A percentile compares a stretch with the other conserved stretches of the same genome.
Conservation (phyloP, 2,888 invertebrate genomes). For the Lottia gigantea region DNA sequence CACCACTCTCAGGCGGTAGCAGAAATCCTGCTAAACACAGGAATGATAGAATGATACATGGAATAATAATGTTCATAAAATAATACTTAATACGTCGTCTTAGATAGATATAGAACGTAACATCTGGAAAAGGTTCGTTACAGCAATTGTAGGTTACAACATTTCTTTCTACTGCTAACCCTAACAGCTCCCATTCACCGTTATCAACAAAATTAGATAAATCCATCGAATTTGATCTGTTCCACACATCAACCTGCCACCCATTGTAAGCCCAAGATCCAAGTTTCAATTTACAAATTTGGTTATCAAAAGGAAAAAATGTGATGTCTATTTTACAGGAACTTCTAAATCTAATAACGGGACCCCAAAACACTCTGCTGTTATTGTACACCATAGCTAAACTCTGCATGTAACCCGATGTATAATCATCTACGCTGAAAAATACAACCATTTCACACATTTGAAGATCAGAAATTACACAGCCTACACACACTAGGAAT, state of each 20-base stretch:
- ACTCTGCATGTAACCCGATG: conserved; percentile 72
- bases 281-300: conserved; percentile 61
- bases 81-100: conserved; percentile 68
- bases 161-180: conserved; percentile 64
- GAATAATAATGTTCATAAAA: conserved; percentile 65
- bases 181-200: conserved; percentile 73
- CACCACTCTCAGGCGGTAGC: conserved; percentile 64
- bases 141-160: conserved; percentile 71
- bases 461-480: too few relatives aligned
- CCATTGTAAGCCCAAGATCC: conserved; percentile 67
- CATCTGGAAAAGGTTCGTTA: conserved; percentile 72
- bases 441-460: too few relatives aligned
- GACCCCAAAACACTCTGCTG: conserved; percentile 66
- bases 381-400: conserved; percentile 69
- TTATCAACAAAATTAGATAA: conserved; percentile 72
- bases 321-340: conserved; percentile 66
- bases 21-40: conserved; percentile 64
- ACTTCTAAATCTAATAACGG: conserved; percentile 61
- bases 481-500: too few relatives aligned
- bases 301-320: conserved; percentile 65
- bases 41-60: conserved; percentile 63
- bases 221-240: conserved; percentile 68
- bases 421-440: conserved; percentile 73
- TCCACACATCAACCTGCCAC: conserved; percentile 59
- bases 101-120: conserved; percentile 71